Base-by-base conservation (phyloP, 2,113 vertebrate genomes). In the Cathartes aura region DNA sequence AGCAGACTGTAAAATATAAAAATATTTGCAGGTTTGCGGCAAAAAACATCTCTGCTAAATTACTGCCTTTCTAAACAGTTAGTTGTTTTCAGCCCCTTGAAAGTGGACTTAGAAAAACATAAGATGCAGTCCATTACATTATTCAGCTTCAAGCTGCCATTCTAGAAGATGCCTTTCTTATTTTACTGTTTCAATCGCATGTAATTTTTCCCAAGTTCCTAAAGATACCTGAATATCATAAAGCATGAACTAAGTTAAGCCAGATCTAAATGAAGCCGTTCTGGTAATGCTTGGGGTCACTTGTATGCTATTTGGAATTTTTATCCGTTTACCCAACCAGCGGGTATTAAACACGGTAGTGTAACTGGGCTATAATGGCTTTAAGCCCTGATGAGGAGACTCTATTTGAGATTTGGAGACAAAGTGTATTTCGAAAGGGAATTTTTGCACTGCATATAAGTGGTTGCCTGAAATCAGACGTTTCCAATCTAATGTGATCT, bases 1-100 rank as follows among this genome's bases (percentile, higher is more conserved):
- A 96, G 26, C 92, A 95, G 76, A 92, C 79, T 96, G 80, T 97
- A 93, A 97, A 97, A 95, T 81, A 66, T 50, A 81, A 73, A 96
- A 92, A 78, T 95, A 97, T 88, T 92, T 96, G 60, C 40, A 82
- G 68, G 50, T 89, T 97, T 96, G 38, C 53, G 90, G 38, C 70
- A 92, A 96, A 91, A 91, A 97, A 48, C 48, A 66, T 91, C 48
- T 93, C 63, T 66, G 56, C 63, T 87, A 70, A 96, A 81, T 98
- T 95, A 80, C 50, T 47, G 5, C 52, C 75, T 91, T 98, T 97
- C 89, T 93, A 66, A 96, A 95, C 27, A 58, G 47, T 26, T 89
- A 43, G 45, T 82, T 93, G 47, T 89, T 97, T 93, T 96, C 86
- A 91, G 47, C 43, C 40, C 74, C 38, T 53, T 94, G 32, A 89